phyloP scores from a whole-genome alignment of 2,113 vertebrate genomes.

The Pteronura brasiliensis region DNA sequence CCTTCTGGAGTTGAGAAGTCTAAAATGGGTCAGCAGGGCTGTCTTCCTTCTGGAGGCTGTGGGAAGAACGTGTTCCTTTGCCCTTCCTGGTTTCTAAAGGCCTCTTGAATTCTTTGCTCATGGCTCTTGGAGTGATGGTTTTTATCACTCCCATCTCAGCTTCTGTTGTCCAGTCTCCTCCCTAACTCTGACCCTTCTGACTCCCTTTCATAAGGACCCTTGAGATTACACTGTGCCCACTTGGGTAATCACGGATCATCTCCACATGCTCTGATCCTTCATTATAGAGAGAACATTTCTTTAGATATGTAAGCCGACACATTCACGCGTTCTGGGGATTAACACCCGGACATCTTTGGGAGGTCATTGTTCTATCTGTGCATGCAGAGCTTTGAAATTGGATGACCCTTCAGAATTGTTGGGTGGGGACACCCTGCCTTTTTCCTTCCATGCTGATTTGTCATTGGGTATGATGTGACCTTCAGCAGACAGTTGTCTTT shows the following conservation, averaged over 20 bases:
- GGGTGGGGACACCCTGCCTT: not conserved
- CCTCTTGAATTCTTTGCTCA: not conserved
- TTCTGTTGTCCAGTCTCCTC: not conserved
- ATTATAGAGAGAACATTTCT: not conserved
- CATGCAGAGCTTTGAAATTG: not conserved
- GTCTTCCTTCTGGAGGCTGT: not conserved
- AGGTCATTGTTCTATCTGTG: fast-evolving
- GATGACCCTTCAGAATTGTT: not conserved
- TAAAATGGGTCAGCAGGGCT: not conserved
- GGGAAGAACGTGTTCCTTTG: not conserved
- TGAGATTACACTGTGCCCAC: not conserved
- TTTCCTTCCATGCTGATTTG: not conserved
- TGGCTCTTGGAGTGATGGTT: too few species aligned
- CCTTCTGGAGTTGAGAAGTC: not conserved
- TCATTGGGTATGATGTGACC: not conserved
- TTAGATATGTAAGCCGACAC: not conserved
- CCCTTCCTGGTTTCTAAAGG: not conserved
- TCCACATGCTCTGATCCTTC: not conserved
- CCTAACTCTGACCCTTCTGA: not conserved
- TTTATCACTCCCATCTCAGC: not conserved
- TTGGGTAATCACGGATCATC: too few species aligned
- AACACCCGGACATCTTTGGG: not conserved
- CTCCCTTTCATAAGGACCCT: not conserved
- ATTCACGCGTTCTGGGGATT: not conserved
- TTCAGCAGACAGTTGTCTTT: too few species aligned